Conservation (phyloP, 1,140 invertebrate genomes). For the Brachionus calyciflorus region DNA sequence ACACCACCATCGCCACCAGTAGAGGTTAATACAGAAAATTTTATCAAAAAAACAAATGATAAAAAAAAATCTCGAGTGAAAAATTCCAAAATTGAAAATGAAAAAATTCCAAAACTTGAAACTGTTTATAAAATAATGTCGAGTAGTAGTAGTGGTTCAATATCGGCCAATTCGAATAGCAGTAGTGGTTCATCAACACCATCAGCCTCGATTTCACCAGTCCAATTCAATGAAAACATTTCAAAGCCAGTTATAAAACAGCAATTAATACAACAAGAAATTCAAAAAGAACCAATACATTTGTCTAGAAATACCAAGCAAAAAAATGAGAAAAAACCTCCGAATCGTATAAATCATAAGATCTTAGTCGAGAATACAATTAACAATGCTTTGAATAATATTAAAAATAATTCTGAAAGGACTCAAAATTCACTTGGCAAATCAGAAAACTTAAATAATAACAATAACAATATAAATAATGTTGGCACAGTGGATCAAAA, state of each 20-base stretch:
- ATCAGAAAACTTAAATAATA: neutral
- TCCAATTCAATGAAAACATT: neutral
- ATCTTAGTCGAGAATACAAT: constrained; percentile 11
- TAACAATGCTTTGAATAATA: neutral
- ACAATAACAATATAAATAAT: no score
- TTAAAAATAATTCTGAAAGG: neutral
- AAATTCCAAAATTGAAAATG: neutral
- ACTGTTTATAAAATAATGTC: neutral
- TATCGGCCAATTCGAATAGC: neutral
- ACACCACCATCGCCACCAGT: neutral
- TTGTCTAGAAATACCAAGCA: neutral
- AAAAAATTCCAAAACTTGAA: neutral
- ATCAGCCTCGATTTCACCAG: neutral
- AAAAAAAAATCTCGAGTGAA: neutral
- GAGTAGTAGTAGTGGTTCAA: constrained; percentile 25
- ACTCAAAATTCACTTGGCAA: neutral
- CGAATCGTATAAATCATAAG: neutral
- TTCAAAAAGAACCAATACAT: neutral
- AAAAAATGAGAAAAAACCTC: neutral
- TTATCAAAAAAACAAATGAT: neutral
- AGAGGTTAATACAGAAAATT: neutral
- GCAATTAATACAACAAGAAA: neutral
- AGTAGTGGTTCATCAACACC: constrained; percentile 33
- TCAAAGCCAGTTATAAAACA: neutral
- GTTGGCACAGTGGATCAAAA: no score